Evolutionary conservation across 2,113 vertebrate species (phyloP).

Genomic region (Phylloscopus trochiloides): DNA sequence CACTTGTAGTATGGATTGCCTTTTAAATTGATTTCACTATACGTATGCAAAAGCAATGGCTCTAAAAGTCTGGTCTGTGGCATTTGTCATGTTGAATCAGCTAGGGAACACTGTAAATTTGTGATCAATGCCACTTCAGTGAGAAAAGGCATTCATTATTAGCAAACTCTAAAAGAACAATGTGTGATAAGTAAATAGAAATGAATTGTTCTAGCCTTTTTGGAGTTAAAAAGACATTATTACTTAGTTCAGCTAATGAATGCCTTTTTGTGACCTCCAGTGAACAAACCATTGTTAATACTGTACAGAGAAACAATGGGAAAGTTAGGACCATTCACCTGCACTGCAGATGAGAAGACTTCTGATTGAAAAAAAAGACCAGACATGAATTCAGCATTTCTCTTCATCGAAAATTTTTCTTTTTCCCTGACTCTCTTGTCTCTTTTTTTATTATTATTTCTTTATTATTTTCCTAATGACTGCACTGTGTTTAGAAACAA

Average conservation of each 20-base stretch:
- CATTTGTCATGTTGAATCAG: slow-evolving; percentile 50
- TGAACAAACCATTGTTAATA: neutral
- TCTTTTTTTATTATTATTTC: rapidly evolving
- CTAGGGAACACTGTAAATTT: slow-evolving; percentile 10
- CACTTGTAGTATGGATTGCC: slow-evolving; percentile 51
- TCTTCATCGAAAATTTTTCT: rapidly evolving
- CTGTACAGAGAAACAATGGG: neutral
- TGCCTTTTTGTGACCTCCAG: neutral
- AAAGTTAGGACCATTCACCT: neutral
- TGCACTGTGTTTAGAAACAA: neutral
- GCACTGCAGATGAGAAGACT: neutral
- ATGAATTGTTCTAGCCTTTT: neutral
- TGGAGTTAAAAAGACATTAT: neutral
- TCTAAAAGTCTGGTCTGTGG: slow-evolving; percentile 8
- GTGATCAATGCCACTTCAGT: slow-evolving; percentile 57
- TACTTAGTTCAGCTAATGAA: slow-evolving; percentile 30
- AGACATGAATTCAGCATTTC: neutral
- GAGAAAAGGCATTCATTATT: slow-evolving; percentile 58
- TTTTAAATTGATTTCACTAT: slow-evolving; percentile 61
- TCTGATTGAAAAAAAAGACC: neutral
- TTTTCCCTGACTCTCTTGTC: neutral
- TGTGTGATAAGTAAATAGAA: slow-evolving; percentile 52
- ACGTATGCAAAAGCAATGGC: slow-evolving; percentile 43
- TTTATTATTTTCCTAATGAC: neutral
- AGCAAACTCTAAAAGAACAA: slow-evolving; percentile 40